Percentiles rank a stretch among this genome's conserved stretches.
These are phyloP conservation scores for Papilio polyxenes DNA, from an alignment of 1,140 invertebrate species.

Conservation along the genomic window DNA sequence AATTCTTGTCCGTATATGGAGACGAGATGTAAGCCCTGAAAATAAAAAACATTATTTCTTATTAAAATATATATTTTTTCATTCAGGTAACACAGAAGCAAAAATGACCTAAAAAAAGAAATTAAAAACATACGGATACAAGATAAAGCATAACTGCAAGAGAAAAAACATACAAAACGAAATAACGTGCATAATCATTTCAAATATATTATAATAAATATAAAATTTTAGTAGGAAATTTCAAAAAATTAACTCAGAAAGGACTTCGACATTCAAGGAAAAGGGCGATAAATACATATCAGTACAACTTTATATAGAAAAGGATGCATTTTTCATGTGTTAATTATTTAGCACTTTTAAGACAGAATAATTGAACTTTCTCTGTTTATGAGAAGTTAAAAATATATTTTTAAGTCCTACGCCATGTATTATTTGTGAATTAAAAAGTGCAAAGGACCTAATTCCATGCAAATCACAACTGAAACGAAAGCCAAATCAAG, in stretches of 20 bases:
- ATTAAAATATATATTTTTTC: slow-evolving; percentile 32
- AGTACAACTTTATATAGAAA: too few relatives aligned
- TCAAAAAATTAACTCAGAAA: neutral
- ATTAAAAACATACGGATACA: neutral
- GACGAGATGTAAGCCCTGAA: slow-evolving; percentile 83
- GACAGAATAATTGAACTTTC: neutral
- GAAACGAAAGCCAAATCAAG: slow-evolving; percentile 56
- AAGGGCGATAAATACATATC: too few relatives aligned
- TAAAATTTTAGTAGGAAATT: neutral
- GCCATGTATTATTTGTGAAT: neutral
- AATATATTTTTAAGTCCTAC: neutral
- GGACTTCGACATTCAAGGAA: too few relatives aligned
- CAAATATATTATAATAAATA: neutral
- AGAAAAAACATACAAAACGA: slow-evolving; percentile 9
- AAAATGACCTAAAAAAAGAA: slow-evolving; percentile 29
- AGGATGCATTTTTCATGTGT: too few relatives aligned
- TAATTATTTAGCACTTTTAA: too few relatives aligned
- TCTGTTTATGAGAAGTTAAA: neutral
- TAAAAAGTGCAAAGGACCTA: slow-evolving; percentile 38
- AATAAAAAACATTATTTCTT: slow-evolving; percentile 51
- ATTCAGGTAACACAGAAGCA: slow-evolving; percentile 40
- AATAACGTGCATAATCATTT: neutral
- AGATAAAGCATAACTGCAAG: slow-evolving; percentile 6
- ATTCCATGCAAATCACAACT: slow-evolving; percentile 41
- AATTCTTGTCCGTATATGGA: slow-evolving; percentile 82